phyloP scores from a whole-genome alignment of 2,113 vertebrate genomes.

The Galbula dea region DNA sequence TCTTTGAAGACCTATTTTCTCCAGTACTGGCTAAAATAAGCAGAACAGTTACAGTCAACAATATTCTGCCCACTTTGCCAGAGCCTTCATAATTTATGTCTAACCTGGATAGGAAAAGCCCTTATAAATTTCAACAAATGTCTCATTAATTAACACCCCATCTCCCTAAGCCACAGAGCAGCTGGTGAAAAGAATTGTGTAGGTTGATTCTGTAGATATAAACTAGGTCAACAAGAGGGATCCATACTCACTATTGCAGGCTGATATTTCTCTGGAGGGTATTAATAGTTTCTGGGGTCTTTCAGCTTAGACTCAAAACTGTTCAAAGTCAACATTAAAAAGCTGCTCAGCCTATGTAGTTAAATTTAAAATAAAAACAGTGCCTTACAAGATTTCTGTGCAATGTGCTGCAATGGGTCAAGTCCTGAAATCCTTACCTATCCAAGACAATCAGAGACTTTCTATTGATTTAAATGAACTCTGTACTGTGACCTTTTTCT shows the following conservation, averaged over 20 bases:
- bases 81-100: conserved; percentile 61
- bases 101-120: conserved; percentile 50
- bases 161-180: conserved; percentile 70
- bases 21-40: conserved; percentile 41
- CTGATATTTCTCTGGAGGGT: conserved; percentile 53
- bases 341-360: not conserved
- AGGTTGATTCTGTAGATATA: conserved; percentile 57
- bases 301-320: conserved; percentile 21
- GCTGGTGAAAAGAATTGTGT: conserved; percentile 65
- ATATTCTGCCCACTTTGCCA: conserved; percentile 36
- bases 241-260: conserved; percentile 48
- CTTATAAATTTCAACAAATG: conserved; percentile 69
- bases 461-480: conserved; percentile 16
- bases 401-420: not conserved
- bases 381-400: not conserved
- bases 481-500: not conserved
- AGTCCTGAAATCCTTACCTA: not conserved
- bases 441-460: not conserved
- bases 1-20: conserved; percentile 55
- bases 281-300: conserved; percentile 49
- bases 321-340: conserved; percentile 32
- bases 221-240: conserved; percentile 60
- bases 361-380: not conserved
- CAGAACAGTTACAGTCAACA: conserved; percentile 42
- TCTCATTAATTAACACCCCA: conserved; percentile 73